phyloP scores from a whole-genome alignment of 2,113 vertebrate genomes.

The Setophaga coronata region DNA sequence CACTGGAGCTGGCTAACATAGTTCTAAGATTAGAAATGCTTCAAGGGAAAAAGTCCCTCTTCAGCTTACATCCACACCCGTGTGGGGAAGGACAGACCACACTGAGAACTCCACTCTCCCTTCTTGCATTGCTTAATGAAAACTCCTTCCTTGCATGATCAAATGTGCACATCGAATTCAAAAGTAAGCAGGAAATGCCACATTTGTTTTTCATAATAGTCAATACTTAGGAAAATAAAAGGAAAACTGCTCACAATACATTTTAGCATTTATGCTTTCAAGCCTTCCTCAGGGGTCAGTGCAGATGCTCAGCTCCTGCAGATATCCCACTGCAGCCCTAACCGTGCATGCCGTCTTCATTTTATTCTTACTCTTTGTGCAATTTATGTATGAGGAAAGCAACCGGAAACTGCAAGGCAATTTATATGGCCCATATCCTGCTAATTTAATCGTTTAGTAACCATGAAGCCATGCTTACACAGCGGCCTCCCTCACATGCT shows the following conservation, averaged over 20 bases:
- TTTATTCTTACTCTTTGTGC: not conserved
- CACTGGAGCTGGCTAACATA: not conserved
- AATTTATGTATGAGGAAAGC: not conserved
- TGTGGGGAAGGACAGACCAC: not conserved
- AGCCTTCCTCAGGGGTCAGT: not conserved
- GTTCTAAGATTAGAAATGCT: not conserved
- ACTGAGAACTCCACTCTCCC: not conserved
- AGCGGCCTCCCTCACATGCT: not conserved
- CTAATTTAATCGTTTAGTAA: not conserved
- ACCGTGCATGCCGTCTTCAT: rapidly evolving
- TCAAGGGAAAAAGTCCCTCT: not conserved
- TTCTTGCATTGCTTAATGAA: not conserved
- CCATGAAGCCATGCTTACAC: not conserved
- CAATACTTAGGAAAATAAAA: not conserved
- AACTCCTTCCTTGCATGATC: not conserved
- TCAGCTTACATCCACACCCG: not conserved
- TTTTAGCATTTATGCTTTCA: not conserved
- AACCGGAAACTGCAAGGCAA: not conserved
- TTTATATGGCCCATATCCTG: not conserved
- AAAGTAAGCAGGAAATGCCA: not conserved
- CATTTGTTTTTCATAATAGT: rapidly evolving
- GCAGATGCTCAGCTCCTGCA: not conserved
- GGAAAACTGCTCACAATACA: not conserved
- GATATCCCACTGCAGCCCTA: not conserved
- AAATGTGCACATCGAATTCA: not conserved